Evolutionary conservation across 92 coral and sea anemone genomes (phyloP).

Genomic region (Hydrozoanthus gracilis): DNA sequence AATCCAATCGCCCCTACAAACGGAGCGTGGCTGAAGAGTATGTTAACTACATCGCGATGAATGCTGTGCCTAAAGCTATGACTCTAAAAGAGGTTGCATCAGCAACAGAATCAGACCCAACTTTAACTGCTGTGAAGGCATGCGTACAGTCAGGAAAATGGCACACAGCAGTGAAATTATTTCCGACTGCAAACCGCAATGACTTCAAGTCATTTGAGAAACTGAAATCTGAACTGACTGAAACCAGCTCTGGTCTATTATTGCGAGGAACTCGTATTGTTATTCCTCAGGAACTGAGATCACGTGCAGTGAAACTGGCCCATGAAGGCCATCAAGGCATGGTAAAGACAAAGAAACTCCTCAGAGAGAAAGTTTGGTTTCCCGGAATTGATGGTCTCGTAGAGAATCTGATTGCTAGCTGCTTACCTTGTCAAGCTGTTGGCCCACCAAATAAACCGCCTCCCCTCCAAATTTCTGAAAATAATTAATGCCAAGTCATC

Average conservation of each 20-base stretch:
- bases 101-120: conserved; percentile 40
- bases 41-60: conserved; percentile 27
- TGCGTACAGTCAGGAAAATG: conserved; percentile 28
- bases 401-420: background rate
- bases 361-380: conserved; percentile 3
- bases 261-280: background rate
- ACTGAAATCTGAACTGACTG: conserved; percentile 50
- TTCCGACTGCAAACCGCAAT: conserved; percentile 5
- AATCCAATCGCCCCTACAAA: background rate
- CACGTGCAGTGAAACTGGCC: background rate
- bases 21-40: conserved; percentile 32
- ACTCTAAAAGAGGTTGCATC: conserved; percentile 24
- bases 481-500: background rate
- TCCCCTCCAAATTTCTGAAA: conserved; percentile 14
- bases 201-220: conserved; percentile 8
- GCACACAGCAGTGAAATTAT: conserved; percentile 33
- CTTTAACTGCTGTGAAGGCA: conserved; percentile 21
- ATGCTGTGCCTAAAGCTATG: conserved; percentile 49
- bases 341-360: background rate
- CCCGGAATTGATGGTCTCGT: conserved; percentile 16
- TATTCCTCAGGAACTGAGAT: background rate
- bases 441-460: background rate
- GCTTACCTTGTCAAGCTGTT: conserved; percentile 21
- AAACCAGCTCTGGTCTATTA: background rate
- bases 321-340: conserved; percentile 27